These are phyloP conservation scores for Lasiurus cinereus DNA, from an alignment of 2,113 vertebrate genomes.

Conservation along the genomic window DNA sequence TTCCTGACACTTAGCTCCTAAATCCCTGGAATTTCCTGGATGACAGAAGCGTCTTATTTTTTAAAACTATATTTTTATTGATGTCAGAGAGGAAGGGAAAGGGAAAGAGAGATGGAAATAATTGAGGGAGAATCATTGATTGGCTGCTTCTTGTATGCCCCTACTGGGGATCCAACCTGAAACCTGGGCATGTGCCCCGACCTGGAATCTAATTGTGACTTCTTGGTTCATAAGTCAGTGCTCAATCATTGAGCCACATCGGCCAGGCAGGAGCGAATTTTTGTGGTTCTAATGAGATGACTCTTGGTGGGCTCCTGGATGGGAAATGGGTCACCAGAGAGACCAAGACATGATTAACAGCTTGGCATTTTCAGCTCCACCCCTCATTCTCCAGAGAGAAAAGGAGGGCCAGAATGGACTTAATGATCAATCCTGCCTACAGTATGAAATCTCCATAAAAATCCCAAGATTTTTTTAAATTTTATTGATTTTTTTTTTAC, in stretches of 20 bases:
- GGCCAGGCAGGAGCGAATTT: background rate
- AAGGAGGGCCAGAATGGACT: background rate
- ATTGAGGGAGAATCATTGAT: too few relatives aligned
- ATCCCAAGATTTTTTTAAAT: too few relatives aligned
- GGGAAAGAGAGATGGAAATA: too few relatives aligned
- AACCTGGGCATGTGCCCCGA: too few relatives aligned
- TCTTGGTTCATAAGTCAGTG: too few relatives aligned
- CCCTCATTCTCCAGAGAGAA: background rate
- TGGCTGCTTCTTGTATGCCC: too few relatives aligned
- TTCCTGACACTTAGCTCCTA: background rate
- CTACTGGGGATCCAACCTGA: too few relatives aligned
- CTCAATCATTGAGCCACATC: too few relatives aligned
- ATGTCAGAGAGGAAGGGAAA: too few relatives aligned
- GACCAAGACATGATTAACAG: background rate
- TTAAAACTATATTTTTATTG: too few relatives aligned
- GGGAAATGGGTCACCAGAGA: background rate
- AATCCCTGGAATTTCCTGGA: background rate
- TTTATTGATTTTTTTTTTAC: too few relatives aligned
- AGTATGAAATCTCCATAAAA: background rate
- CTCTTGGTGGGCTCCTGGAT: background rate
- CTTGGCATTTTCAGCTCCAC: background rate
- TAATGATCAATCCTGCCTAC: fast-evolving
- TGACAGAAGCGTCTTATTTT: background rate
- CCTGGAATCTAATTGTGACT: too few relatives aligned
- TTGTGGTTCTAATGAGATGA: background rate